Evolutionary conservation across 1,140 invertebrate genomes (phyloP).

Genomic region (Popillia japonica): DNA sequence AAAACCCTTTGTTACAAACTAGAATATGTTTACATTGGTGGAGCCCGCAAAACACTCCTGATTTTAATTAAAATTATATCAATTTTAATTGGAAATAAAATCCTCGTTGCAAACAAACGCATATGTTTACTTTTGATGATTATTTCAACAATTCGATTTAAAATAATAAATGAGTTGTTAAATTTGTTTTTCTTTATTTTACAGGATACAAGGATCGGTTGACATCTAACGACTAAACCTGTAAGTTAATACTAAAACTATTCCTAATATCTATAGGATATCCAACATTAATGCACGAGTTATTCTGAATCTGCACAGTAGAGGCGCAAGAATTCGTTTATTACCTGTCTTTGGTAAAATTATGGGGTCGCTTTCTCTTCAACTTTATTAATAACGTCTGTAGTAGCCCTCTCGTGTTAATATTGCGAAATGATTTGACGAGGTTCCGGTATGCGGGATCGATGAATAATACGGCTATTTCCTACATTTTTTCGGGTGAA

Average conservation of each 20-base stretch:
- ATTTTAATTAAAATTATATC: conserved; percentile 12
- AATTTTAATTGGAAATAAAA: conserved; percentile 8
- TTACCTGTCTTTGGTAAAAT: not conserved
- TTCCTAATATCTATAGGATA: not conserved
- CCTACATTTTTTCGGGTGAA: not conserved
- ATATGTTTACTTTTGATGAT: not conserved
- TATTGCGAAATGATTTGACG: not conserved
- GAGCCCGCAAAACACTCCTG: not conserved
- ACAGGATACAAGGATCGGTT: not conserved
- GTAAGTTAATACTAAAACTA: too few relatives aligned
- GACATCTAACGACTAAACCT: not conserved
- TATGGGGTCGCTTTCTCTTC: not conserved
- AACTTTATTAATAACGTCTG: not conserved
- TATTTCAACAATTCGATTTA: too few relatives aligned
- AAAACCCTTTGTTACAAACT: too few relatives aligned
- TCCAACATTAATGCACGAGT: not conserved
- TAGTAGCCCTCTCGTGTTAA: not conserved
- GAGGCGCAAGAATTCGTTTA: not conserved
- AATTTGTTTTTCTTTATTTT: too few relatives aligned
- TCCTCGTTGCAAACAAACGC: not conserved
- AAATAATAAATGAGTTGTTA: too few relatives aligned
- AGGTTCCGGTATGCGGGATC: not conserved
- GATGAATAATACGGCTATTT: not conserved
- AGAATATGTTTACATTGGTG: not conserved
- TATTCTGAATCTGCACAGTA: not conserved